phyloP scores from a whole-genome alignment of 2,113 vertebrate species.

The Rhea americana region DNA sequence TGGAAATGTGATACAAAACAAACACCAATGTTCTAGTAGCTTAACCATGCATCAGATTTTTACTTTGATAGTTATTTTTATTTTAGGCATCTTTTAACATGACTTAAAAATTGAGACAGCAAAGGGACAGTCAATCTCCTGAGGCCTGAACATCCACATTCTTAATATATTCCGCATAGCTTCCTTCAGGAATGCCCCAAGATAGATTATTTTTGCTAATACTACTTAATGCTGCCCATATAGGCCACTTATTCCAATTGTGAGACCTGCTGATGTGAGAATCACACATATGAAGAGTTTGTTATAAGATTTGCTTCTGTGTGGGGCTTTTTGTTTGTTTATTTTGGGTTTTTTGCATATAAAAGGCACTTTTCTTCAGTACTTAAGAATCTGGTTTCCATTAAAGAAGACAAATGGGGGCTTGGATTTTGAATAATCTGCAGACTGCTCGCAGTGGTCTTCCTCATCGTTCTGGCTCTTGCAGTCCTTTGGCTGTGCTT shows the following conservation, averaged over 20 bases:
- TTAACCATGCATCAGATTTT: slow-evolving; percentile 38
- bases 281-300: not conserved
- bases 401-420: not conserved
- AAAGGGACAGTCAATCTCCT: not conserved
- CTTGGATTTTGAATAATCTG: not conserved
- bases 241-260: not conserved
- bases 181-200: not conserved
- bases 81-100: slow-evolving; percentile 37
- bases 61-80: slow-evolving; percentile 59
- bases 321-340: not conserved
- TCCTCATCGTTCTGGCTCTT: not conserved
- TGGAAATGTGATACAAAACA: slow-evolving; percentile 64
- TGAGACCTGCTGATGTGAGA: not conserved
- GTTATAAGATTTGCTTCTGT: not conserved
- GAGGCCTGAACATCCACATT: not conserved
- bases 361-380: not conserved
- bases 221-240: not conserved
- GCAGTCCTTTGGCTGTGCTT: not conserved
- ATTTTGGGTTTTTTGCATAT: not conserved
- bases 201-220: not conserved
- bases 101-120: not conserved
- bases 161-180: not conserved
- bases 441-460: not conserved
- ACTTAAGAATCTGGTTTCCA: not conserved
- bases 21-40: slow-evolving; percentile 46